Evolutionary conservation across 35 echinoderm and acorn worm species (phyloP), one percentile per base, ranked within the genome.

Genomic region (Patiria miniata): DNA sequence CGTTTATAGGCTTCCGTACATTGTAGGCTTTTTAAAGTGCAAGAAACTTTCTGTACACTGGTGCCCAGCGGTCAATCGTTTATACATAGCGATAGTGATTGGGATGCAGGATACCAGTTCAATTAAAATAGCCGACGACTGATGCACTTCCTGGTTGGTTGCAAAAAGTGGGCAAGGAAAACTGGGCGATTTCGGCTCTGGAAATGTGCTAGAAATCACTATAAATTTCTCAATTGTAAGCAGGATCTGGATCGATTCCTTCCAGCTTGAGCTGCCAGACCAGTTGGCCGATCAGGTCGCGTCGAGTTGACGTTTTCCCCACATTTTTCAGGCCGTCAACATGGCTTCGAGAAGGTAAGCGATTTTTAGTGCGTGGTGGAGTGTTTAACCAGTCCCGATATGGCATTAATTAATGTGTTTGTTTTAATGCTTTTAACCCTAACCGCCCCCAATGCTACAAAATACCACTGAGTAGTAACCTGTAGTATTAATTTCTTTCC

Each of bases 311-410:
- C 10, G 9, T 4, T 30, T 34, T 28, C 19, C 26, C 65, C 10
- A 34, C 19, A 36, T 12, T 26, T 12, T 73, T 73, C 34, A 73
- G 54, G 34, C 65, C 21, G 29, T 18, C 21, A 73, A 73, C 10
- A 73, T 73, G 65, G 65, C 65, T 73, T 73, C 65, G 21, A 18
- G 65, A 73, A 73, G 65, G 65, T 73, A 73, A 73, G n/a, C 29
- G 26, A 32, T 73, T 12, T 26, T 60, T 60, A n/a, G 17, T 60
- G 57, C 57, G 28, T 21, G 57, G 16, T 60, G 19, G 10, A n/a
- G 57, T 2, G 19, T 5, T 60, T 60, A 1, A 60, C 57, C 57
- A 60, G 57, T 60, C 16, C 57, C 57, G 57, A 21, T 60, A 60
- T 60, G 57, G 5, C 57, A 60, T 26, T n/a, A n/a, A n/a, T n/a